Conservation (phyloP, 2,888 invertebrate genomes). For the Athetis lepigone region DNA sequence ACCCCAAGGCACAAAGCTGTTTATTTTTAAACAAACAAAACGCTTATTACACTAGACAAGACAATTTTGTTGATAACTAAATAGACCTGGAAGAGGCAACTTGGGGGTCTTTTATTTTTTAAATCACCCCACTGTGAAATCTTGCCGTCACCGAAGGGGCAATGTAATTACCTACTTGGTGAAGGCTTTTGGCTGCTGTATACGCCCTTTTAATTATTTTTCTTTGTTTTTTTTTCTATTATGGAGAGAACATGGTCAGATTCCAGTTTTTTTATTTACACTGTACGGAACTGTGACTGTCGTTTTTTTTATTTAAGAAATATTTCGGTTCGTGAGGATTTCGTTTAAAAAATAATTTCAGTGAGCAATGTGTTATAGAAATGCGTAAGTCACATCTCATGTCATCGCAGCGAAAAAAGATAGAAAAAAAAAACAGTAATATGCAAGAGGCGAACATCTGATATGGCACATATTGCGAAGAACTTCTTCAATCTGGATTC, state of each 20-base stretch:
- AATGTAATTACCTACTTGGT: conserved; percentile 66
- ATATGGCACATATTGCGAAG: no score
- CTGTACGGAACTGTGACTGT: no score
- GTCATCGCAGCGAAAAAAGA: no score
- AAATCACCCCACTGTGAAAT: conserved; percentile 69
- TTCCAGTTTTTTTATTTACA: conserved; percentile 45
- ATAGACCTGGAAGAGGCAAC: conserved; percentile 65
- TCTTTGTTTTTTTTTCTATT: conserved; percentile 38
- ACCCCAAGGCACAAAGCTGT: conserved; percentile 36
- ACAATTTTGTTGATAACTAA: conserved; percentile 66
- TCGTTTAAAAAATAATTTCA: no score
- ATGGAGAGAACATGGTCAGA: conserved; percentile 45
- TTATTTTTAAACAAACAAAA: conserved; percentile 59
- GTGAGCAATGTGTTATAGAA: no score
- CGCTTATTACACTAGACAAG: conserved; percentile 62
- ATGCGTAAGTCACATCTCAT: no score
- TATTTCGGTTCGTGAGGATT: no score
- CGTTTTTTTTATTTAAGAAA: no score
- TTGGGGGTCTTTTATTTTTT: conserved; percentile 71
- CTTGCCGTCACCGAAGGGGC: conserved; percentile 60
- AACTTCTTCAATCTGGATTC: no score
- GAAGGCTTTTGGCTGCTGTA: conserved; percentile 32
- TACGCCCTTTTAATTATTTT: conserved; percentile 57
- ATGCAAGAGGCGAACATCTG: no score
- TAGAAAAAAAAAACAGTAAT: no score